Conservation (phyloP, 2,888 invertebrate species). For the Andrena minutula region DNA sequence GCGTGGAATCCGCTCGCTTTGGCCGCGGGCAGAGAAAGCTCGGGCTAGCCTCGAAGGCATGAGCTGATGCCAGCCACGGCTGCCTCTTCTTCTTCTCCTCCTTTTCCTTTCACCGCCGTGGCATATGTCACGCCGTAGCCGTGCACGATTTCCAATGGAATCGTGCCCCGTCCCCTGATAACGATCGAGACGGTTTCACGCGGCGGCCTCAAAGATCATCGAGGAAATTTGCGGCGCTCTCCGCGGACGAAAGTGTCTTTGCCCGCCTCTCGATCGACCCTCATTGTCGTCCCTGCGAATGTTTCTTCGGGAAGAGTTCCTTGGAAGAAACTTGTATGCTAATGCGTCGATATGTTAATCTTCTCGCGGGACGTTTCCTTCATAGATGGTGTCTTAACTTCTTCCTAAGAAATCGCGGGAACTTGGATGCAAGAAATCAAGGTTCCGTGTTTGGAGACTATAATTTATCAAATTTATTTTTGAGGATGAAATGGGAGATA, state of each 20-base stretch:
- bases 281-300: not conserved
- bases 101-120: slow-evolving; percentile 74
- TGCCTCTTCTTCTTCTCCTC: slow-evolving; percentile 62
- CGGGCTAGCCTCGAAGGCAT: slow-evolving; percentile 63
- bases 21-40: slow-evolving; percentile 81
- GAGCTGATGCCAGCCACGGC: slow-evolving; percentile 50
- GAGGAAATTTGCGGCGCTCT: slow-evolving; percentile 1
- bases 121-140: slow-evolving; percentile 75
- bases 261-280: not conserved
- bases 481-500: not conserved
- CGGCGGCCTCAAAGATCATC: slow-evolving; percentile 28
- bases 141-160: slow-evolving; percentile 53
- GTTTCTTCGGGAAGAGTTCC: not conserved
- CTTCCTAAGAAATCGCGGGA: too few relatives aligned
- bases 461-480: too few relatives aligned
- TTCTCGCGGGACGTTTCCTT: too few relatives aligned
- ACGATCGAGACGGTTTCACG: slow-evolving; percentile 41
- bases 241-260: not conserved
- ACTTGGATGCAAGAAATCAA: too few relatives aligned
- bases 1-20: slow-evolving; percentile 30
- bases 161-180: slow-evolving; percentile 37
- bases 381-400: too few relatives aligned
- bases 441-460: too few relatives aligned
- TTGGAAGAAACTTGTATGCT: not conserved
- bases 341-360: too few relatives aligned